These are phyloP conservation scores for Acrossocheilus wenchowensis DNA, from an alignment of 2,797 vertebrate genomes.

Conservation along the genomic window DNA sequence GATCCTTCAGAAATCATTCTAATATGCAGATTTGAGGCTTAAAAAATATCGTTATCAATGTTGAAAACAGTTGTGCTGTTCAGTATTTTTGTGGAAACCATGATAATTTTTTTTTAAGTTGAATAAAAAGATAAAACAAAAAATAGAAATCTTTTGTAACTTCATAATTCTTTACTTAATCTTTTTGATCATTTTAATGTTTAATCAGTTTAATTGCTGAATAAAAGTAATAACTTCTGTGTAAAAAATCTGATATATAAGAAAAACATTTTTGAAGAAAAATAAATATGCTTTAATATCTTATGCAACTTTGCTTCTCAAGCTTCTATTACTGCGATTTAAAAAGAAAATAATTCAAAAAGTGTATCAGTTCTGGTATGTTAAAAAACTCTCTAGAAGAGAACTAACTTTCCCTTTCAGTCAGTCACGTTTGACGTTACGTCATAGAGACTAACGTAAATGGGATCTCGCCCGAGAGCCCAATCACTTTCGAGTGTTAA, in stretches of 20 bases:
- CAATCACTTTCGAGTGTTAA: too few species aligned
- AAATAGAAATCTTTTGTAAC: background rate
- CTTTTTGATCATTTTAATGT: background rate
- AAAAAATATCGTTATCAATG: background rate
- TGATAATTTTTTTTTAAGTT: background rate
- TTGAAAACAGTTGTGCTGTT: background rate
- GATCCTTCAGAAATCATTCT: background rate
- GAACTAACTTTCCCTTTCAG: too few species aligned
- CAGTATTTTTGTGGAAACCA: background rate
- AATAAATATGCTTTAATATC: background rate
- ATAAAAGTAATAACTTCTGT: background rate
- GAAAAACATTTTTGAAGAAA: background rate
- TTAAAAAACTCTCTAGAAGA: too few species aligned
- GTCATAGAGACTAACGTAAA: too few species aligned
- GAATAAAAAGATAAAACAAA: background rate
- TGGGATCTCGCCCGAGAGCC: too few species aligned
- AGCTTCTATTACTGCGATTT: background rate
- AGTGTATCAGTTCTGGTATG: too few species aligned
- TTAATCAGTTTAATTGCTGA: background rate
- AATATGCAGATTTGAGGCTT: background rate
- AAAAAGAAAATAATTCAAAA: too few species aligned
- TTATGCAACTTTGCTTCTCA: background rate
- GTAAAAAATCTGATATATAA: background rate
- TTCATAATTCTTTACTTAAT: background rate
- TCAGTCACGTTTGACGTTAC: too few species aligned